Evolutionary conservation across 2,797 vertebrate genomes (phyloP).

Genomic region (Eulemur coronatus): DNA sequence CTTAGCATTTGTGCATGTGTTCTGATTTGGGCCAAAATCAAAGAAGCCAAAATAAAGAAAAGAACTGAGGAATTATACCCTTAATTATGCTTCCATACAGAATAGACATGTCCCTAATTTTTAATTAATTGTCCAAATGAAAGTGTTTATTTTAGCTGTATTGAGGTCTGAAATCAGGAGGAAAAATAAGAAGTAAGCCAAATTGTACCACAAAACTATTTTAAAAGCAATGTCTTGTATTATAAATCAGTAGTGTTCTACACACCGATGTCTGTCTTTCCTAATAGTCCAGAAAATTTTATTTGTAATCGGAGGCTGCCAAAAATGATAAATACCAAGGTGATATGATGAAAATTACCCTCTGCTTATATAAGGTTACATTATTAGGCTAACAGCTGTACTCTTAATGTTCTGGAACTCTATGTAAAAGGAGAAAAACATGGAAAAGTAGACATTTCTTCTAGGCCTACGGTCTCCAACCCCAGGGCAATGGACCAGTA

Average conservation of each 20-base stretch:
- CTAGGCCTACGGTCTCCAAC: background rate
- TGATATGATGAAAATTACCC: slow-evolving; percentile 54
- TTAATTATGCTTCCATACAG: background rate
- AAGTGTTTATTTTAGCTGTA: slow-evolving; percentile 50
- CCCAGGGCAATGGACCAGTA: too few species aligned
- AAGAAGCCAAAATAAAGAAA: background rate
- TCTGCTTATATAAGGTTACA: slow-evolving; percentile 45
- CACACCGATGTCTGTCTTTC: background rate
- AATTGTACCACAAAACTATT: background rate
- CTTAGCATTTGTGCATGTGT: background rate
- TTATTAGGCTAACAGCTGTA: background rate
- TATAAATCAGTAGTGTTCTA: slow-evolving; percentile 8
- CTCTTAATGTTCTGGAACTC: slow-evolving; percentile 36
- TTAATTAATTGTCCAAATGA: slow-evolving; percentile 49
- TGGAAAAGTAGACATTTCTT: slow-evolving; percentile 28
- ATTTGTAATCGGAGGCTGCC: background rate
- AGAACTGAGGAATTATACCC: background rate
- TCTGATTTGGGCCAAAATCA: slow-evolving; percentile 19
- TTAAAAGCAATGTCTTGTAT: background rate
- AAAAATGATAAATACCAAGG: slow-evolving; percentile 55
- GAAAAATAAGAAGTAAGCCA: slow-evolving; percentile 47
- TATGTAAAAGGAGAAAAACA: background rate
- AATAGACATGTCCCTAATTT: background rate
- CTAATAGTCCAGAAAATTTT: slow-evolving; percentile 43
- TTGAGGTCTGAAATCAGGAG: slow-evolving; percentile 13